Percentiles rank a stretch among this genome's conserved stretches.
phyloP scores from a whole-genome alignment of 2,113 vertebrate genomes.

The Oreocharis arfaki region DNA sequence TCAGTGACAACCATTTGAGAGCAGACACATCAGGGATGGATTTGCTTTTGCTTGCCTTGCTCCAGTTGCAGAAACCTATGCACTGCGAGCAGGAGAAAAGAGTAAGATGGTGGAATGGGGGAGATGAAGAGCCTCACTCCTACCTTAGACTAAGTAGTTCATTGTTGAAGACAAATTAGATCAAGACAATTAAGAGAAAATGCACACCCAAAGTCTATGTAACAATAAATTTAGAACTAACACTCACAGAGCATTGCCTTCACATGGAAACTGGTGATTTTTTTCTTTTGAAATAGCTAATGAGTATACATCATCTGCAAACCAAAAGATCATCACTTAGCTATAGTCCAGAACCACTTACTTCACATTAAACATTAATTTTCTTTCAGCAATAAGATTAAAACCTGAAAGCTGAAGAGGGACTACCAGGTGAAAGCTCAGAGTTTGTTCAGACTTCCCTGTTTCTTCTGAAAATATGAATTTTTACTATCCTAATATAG shows the following conservation, averaged over 20 bases:
- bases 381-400: neutral
- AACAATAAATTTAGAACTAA: neutral
- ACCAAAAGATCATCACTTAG: neutral
- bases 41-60: neutral
- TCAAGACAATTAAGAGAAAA: neutral
- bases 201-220: neutral
- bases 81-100: neutral
- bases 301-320: neutral
- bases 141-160: neutral
- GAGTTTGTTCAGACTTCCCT: neutral
- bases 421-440: neutral
- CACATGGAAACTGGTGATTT: neutral
- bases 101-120: fast-evolving
- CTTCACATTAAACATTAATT: neutral
- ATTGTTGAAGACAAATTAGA: neutral
- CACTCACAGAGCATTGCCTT: neutral
- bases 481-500: neutral
- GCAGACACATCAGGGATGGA: fast-evolving
- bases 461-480: neutral
- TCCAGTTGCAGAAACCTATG: neutral
- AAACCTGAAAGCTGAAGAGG: neutral
- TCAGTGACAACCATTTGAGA: no score
- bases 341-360: neutral
- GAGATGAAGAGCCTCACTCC: neutral
- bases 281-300: neutral